phyloP scores from a whole-genome alignment of 1,140 invertebrate species.

The Heliconius melpomene region DNA sequence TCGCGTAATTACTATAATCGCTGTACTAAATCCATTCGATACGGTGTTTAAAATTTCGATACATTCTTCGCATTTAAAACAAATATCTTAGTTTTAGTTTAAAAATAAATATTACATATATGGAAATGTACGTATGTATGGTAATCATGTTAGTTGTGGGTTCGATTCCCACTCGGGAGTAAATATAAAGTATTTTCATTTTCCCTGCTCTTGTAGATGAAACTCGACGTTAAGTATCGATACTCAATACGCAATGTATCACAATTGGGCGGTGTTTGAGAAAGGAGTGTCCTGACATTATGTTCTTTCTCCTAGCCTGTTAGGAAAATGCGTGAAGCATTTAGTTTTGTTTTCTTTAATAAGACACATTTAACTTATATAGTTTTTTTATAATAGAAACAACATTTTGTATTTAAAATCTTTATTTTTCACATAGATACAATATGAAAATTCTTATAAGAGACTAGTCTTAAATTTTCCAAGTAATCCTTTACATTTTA shows the following conservation, averaged over 20 bases:
- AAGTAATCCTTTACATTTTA: no score
- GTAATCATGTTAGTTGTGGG: neutral
- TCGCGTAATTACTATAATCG: constrained; percentile 10
- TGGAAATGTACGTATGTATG: neutral
- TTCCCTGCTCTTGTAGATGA: neutral
- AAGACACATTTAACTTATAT: neutral
- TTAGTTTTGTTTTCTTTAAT: no score
- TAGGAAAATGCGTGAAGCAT: neutral
- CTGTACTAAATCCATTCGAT: neutral
- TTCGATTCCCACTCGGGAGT: neutral
- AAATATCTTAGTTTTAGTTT: neutral
- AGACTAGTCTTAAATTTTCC: no score
- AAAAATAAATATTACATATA: neutral
- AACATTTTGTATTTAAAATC: no score
- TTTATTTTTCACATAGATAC: no score
- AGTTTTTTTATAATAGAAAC: neutral
- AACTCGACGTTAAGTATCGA: neutral
- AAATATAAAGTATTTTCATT: neutral
- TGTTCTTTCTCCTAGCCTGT: neutral
- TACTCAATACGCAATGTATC: neutral
- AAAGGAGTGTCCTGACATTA: neutral
- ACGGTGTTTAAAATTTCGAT: neutral
- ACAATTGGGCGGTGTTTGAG: no score
- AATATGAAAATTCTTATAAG: no score
- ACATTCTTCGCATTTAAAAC: constrained; percentile 6